Conservation (phyloP, 2,113 vertebrate species). For the Bothrops jararaca region DNA sequence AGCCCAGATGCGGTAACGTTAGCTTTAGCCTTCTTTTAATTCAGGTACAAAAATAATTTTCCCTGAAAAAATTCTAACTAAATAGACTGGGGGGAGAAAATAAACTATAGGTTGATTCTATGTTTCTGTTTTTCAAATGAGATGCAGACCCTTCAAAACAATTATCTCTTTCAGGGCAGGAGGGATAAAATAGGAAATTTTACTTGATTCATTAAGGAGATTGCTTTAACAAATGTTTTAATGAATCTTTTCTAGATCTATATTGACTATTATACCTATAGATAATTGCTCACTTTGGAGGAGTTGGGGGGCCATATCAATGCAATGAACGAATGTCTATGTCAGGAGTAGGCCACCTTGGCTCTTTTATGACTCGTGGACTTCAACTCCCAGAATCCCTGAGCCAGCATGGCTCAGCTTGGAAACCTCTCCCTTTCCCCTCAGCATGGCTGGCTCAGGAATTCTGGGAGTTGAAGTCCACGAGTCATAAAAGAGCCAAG, state of each 20-base stretch:
- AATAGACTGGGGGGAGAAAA: background rate
- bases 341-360: too few species aligned
- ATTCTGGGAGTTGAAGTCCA: too few species aligned
- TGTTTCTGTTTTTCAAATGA: background rate
- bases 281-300: background rate
- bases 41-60: background rate
- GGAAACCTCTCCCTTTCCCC: too few species aligned
- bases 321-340: background rate
- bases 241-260: background rate
- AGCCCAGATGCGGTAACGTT: background rate
- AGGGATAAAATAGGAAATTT: background rate
- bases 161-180: background rate
- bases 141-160: background rate
- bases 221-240: background rate
- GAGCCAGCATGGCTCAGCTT: too few species aligned
- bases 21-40: background rate
- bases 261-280: background rate
- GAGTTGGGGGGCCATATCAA: background rate
- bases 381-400: too few species aligned
- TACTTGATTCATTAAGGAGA: background rate
- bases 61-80: background rate
- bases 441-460: too few species aligned
- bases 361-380: too few species aligned
- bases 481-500: too few species aligned
- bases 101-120: background rate